Conservation (phyloP, 2,797 vertebrate species). For the Myoxocephalus aenaeus region DNA sequence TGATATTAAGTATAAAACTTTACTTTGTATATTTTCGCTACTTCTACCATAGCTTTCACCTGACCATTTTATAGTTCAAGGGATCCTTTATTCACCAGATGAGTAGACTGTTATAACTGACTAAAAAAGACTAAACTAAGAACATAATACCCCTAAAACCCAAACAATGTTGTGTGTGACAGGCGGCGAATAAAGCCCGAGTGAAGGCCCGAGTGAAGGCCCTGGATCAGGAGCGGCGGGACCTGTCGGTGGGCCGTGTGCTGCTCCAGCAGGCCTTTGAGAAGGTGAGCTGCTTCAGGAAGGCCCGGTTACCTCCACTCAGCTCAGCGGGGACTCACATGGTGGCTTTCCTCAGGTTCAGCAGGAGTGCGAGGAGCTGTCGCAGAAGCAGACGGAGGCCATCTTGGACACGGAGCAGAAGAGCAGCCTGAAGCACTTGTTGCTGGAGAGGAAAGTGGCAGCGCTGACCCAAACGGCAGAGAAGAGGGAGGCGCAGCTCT, state of each 20-base stretch:
- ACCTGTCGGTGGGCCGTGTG: constrained; percentile 45
- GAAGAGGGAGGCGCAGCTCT: constrained; percentile 56
- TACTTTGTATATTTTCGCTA: no score
- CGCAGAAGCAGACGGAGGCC: constrained; percentile 46
- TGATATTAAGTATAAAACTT: no score
- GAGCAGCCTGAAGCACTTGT: constrained; percentile 41
- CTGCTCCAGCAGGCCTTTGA: constrained; percentile 58
- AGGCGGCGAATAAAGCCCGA: constrained; percentile 26
- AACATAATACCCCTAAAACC: not conserved
- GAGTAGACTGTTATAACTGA: no score
- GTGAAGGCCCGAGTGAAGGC: constrained; percentile 48
- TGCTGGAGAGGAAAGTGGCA: constrained; percentile 59
- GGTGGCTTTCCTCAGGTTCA: constrained; percentile 39
- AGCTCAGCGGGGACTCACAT: fast-evolving
- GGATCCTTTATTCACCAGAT: no score
- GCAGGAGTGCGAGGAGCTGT: constrained; percentile 65
- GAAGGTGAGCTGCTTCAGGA: constrained; percentile 43
- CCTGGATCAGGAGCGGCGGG: constrained; percentile 40
- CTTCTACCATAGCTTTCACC: no score
- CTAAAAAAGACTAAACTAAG: no score
- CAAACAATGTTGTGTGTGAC: constrained; percentile 2
- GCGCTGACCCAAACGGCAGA: constrained; percentile 29
- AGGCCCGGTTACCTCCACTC: not conserved
- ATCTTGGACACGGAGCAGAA: constrained; percentile 58
- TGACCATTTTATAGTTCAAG: no score